Evolutionary conservation across 2,888 invertebrate genomes (phyloP).

Genomic region (Yponomeuta cagnagella): DNA sequence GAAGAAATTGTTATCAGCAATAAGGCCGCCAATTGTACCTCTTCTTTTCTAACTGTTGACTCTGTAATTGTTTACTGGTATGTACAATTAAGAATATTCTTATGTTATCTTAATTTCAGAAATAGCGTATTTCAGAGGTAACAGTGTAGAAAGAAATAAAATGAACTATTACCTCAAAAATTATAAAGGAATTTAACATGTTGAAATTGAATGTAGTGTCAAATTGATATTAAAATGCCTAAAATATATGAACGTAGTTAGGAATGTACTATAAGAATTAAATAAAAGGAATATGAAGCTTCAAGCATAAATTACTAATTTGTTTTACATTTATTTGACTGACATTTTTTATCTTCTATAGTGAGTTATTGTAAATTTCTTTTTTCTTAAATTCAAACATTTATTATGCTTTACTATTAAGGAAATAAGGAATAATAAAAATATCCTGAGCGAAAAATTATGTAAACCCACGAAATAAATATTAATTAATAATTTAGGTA

Average conservation of each 20-base stretch:
- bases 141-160: background rate
- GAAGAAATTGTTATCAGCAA: too few species aligned
- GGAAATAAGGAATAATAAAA: background rate
- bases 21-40: too few species aligned
- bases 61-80: too few species aligned
- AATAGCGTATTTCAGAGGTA: too few species aligned
- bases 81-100: too few species aligned
- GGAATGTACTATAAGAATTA: background rate
- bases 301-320: background rate
- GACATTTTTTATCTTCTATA: background rate
- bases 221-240: background rate
- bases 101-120: too few species aligned
- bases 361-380: background rate
- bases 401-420: background rate
- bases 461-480: background rate
- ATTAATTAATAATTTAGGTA: background rate
- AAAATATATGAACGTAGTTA: background rate
- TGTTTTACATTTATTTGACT: background rate
- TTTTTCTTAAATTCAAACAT: background rate
- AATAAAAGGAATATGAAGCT: background rate
- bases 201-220: background rate
- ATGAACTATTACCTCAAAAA: background rate
- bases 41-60: too few species aligned
- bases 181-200: background rate
- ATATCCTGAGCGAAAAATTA: background rate